Percentiles rank a stretch among this genome's conserved stretches.
phyloP scores from a whole-genome alignment of 2,113 vertebrate species.

The Salvelinus fontinalis region DNA sequence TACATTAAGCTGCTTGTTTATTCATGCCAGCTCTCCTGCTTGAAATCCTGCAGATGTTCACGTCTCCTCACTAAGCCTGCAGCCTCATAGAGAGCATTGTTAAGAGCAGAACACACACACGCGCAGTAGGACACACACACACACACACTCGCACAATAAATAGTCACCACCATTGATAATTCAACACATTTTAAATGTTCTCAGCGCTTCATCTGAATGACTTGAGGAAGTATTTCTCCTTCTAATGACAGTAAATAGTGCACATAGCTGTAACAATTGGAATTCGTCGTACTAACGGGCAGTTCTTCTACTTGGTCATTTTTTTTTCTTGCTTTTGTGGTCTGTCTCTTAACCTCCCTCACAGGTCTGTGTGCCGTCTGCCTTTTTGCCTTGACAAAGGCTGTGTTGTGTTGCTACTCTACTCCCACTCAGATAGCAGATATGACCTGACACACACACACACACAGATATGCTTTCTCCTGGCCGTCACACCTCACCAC shows the following conservation, averaged over 20 bases:
- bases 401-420: background rate
- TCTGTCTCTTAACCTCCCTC: background rate
- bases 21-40: conserved; percentile 69
- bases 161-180: background rate
- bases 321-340: background rate
- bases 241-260: background rate
- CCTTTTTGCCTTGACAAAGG: background rate
- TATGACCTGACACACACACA: background rate
- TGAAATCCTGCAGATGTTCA: conserved; percentile 56
- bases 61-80: conserved; percentile 56
- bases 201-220: too few species aligned
- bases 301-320: too few species aligned
- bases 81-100: conserved; percentile 23
- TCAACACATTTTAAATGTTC: background rate
- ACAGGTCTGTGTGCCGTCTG: background rate
- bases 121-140: conserved; percentile 28
- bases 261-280: too few species aligned
- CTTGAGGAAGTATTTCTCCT: background rate
- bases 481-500: background rate
- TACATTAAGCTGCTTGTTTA: conserved; percentile 67
- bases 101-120: background rate
- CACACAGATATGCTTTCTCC: background rate
- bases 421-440: background rate
- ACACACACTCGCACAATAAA: background rate
- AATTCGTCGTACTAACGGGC: too few species aligned